phyloP scores from a whole-genome alignment of 2,113 vertebrate genomes.

The Tonatia bakeri region DNA sequence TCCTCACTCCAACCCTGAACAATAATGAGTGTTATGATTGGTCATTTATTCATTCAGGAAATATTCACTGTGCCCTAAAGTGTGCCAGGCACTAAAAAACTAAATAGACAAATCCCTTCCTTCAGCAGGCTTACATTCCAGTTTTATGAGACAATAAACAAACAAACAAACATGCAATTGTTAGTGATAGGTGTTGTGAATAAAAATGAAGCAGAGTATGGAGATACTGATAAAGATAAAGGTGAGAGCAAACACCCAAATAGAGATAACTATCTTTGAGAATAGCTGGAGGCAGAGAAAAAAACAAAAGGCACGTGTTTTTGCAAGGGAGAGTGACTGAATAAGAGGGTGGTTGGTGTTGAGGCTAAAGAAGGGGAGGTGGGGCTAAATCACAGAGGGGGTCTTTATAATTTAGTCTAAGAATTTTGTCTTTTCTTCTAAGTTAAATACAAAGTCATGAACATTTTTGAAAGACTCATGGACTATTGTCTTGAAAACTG shows the following conservation, averaged over 20 bases:
- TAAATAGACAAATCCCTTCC: neutral
- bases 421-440: neutral
- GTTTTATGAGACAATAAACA: slow-evolving; percentile 4
- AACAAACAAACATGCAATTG: neutral
- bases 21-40: neutral
- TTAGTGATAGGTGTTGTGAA: neutral
- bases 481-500: neutral
- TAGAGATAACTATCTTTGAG: neutral
- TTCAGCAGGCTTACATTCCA: neutral
- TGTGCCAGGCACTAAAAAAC: neutral
- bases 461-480: neutral
- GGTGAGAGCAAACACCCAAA: neutral
- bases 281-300: neutral
- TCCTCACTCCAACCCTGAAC: neutral
- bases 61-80: neutral
- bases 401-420: neutral
- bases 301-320: neutral
- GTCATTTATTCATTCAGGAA: neutral
- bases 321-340: neutral
- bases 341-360: neutral
- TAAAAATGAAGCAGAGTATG: neutral
- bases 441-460: neutral
- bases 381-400: neutral
- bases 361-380: neutral
- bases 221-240: neutral